These are phyloP conservation scores for Bombus waltoni DNA, from an alignment of 1,140 invertebrate genomes.

Conservation along the genomic window DNA sequence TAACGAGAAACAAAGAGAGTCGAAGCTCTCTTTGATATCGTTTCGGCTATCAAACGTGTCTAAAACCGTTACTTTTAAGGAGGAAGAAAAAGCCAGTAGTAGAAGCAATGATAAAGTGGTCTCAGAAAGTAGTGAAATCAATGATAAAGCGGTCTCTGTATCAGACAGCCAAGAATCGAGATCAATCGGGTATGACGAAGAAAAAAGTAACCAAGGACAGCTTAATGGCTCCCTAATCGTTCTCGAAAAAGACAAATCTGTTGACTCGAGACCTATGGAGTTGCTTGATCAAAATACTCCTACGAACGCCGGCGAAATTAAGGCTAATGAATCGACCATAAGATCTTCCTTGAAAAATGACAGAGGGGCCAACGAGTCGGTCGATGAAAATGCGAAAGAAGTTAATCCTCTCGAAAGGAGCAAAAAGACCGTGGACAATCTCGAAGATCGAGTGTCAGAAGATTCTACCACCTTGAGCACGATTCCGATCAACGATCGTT, in stretches of 20 bases:
- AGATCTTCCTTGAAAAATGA: background rate
- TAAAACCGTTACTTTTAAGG: background rate
- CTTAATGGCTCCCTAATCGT: background rate
- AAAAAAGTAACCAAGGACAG: background rate
- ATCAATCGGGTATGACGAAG: too few relatives aligned
- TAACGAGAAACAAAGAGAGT: background rate
- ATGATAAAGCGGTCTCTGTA: background rate
- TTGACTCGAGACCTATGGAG: background rate
- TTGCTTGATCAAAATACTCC: too few relatives aligned
- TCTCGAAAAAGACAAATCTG: background rate
- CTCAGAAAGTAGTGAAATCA: background rate
- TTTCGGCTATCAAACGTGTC: too few relatives aligned
- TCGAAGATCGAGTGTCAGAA: background rate
- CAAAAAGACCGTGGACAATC: background rate
- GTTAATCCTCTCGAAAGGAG: too few relatives aligned
- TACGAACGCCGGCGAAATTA: background rate
- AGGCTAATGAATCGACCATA: background rate
- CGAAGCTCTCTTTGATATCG: background rate
- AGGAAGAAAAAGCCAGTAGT: background rate
- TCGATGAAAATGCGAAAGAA: background rate
- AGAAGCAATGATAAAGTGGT: background rate
- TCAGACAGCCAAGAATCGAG: background rate
- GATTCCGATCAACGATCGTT: background rate
- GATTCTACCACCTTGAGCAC: background rate
- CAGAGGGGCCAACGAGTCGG: background rate